Evolutionary conservation across 2,888 invertebrate species (phyloP), one percentile per base, ranked within the genome.

Genomic region (Junonia oenone): DNA sequence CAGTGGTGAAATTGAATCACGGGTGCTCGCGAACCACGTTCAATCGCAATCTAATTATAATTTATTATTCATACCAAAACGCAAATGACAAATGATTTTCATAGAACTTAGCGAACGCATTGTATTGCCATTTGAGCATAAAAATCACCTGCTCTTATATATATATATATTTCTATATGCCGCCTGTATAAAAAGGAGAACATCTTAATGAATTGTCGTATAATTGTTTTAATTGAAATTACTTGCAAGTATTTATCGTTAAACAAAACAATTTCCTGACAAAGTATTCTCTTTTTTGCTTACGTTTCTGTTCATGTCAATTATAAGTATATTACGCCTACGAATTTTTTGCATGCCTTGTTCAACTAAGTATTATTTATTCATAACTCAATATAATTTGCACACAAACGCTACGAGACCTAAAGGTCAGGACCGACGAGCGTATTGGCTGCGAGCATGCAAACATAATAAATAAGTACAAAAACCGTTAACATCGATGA

Each of bases 1-100:
- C 85, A 81, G 68, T 82, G 86, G 85, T 86, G 77, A 88, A 90
- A 90, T 90, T 88, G 80, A 86, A 88, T 86, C 81, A 83, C 75
- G 73, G 76, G 70, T 72, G 74, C 69, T 73, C 73, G 71, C 69
- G 73, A 70, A 66, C 73, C 73, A 71, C 71, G 74, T 74, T 79
- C 79, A 76, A 85, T 83, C 73, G 71, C 66, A 75, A 76, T 84
- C 81, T 85, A 82, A 87, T 88, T 83, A 86, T 80, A 77, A 82
- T 78, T 22, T 83, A 79, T 81, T 79, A 79, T 81, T 81, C 76
- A 75, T 77, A 71, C 69, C 72, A 69, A 67, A 70, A 68, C 70
- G 71, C 61, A 71, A 68, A 66, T 58, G 66, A 65, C 63, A 64
- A 63, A 63, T 57, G 59, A 56, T 63, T 61, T 68, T 59, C 61